These are phyloP conservation scores for Hafferia zeledoni DNA, from an alignment of 2,797 vertebrate genomes.

Conservation along the genomic window DNA sequence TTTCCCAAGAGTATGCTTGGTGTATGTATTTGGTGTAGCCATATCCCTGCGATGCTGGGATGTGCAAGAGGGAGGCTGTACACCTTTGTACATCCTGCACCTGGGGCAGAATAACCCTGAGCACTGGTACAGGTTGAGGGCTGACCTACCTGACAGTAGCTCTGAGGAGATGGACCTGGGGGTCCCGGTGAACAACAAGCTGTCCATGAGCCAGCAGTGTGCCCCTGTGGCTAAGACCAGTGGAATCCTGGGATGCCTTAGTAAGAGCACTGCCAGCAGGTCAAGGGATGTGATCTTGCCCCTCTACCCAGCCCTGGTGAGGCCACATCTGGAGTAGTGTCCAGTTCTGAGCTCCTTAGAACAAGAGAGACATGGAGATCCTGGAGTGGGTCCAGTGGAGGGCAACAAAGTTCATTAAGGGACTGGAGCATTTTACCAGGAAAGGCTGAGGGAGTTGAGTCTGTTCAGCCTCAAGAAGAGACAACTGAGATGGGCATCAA, in stretches of 20 bases:
- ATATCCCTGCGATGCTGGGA: accelerated
- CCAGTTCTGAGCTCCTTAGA: background rate
- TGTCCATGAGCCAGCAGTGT: background rate
- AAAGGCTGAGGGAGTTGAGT: background rate
- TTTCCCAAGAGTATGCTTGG: background rate
- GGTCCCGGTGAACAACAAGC: background rate
- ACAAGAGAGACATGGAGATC: background rate
- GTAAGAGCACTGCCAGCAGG: background rate
- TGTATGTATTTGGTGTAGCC: too few species aligned
- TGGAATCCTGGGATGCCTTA: background rate
- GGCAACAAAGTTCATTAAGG: background rate
- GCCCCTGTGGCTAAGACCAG: accelerated
- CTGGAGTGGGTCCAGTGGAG: accelerated
- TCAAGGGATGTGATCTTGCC: background rate
- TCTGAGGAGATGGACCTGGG: background rate
- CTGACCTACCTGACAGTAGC: background rate
- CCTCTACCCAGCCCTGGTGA: background rate
- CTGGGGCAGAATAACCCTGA: background rate
- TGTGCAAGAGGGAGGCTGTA: accelerated
- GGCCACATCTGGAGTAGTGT: background rate
- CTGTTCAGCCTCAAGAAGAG: background rate
- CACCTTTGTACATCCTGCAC: accelerated
- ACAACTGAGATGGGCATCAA: background rate
- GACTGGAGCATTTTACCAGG: background rate
- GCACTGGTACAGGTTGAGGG: background rate